Base-by-base conservation (phyloP, 1,140 invertebrate species). In the Psilanteris sp. region DNA sequence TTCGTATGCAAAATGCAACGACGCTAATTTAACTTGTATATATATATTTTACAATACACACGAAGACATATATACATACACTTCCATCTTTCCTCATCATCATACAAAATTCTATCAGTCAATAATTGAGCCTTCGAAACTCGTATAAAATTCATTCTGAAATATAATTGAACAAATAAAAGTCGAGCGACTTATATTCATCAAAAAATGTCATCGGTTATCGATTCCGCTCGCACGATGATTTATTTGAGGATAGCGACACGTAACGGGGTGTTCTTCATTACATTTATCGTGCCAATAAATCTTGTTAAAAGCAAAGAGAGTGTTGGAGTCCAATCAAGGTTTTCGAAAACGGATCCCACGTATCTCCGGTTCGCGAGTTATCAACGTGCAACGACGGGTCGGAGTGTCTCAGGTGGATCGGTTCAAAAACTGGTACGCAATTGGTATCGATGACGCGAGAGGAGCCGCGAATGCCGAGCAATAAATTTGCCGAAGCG, bases 401-500 rank as follows among this genome's bases (percentile, higher is more conserved):
- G 26, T 16, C 34, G 32, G 22, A 8, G 29, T 36, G 37, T 59
- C 57, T 50, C 46, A 52, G 62, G 61, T 59, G 43, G 27, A 50
- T 54, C 39, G 37, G 67, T 9, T 26, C 18, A 31, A 50, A 55
- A 57, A 64, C 39, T 64, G 50, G 70, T 48, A 57, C 48, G 59
- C 46, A 52, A 71, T 73, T 64, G 62, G 72, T 77, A 82, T 84
- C 83, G 80, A 82, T 83, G 83, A 81, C 79, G 83, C 83, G 83
- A 80, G 78, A 76, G 76, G 74, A 74, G 75, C 26, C 34, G 43
- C 26, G 36, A 36, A 64, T 61, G 59, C 36, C 50, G 50, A 77
- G 79, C 70, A 83, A 86, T 86, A 86, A 85, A 85, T 86, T 85
- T 84, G 81, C 82, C 83, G 71, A 46, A 18, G 59, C 37, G 66